Percentiles rank a stretch among this genome's conserved stretches.
Conservation (phyloP, 2,113 vertebrate species). For the Notothenia rossii region DNA sequence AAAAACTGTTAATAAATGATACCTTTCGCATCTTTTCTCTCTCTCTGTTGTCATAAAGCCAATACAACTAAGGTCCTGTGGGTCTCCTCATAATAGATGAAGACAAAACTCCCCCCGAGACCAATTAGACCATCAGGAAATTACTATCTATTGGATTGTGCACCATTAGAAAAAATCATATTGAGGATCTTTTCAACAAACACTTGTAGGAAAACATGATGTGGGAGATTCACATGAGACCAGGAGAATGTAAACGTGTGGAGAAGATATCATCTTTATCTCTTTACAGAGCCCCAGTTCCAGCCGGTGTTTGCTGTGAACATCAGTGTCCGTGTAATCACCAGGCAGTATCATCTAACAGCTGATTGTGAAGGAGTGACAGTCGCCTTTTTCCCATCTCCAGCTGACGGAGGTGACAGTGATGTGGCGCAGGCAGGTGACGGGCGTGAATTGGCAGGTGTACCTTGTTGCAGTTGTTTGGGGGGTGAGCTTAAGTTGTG, state of each 20-base stretch:
- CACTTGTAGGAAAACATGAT: conserved; percentile 50
- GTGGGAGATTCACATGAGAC: conserved; percentile 18
- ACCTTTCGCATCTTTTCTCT: conserved; percentile 75
- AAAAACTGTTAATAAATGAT: conserved; percentile 76
- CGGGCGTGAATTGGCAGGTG: conserved; percentile 66
- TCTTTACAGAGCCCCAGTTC: conserved; percentile 8
- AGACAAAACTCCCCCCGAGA: conserved; percentile 74
- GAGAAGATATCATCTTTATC: conserved; percentile 13
- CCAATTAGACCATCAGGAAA: conserved; percentile 83
- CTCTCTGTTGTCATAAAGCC: conserved; percentile 81
- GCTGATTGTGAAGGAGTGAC: conserved; percentile 32
- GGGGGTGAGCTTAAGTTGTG: not conserved
- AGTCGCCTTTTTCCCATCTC: not conserved
- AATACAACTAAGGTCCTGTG: conserved; percentile 74
- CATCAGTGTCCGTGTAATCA: conserved; percentile 18
- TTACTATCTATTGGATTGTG: conserved; percentile 73
- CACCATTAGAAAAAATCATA: conserved; percentile 70
- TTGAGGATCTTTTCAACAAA: conserved; percentile 59
- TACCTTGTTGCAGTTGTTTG: conserved; percentile 30
- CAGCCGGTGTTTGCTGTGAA: conserved; percentile 19
- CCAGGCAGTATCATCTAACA: conserved; percentile 30
- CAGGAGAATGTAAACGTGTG: not conserved
- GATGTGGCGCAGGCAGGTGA: conserved; percentile 52
- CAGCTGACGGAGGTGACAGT: conserved; percentile 53
- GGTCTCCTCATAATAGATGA: conserved; percentile 78